Conservation (phyloP, 2,888 invertebrate species). For the Drosophila algonquin region DNA sequence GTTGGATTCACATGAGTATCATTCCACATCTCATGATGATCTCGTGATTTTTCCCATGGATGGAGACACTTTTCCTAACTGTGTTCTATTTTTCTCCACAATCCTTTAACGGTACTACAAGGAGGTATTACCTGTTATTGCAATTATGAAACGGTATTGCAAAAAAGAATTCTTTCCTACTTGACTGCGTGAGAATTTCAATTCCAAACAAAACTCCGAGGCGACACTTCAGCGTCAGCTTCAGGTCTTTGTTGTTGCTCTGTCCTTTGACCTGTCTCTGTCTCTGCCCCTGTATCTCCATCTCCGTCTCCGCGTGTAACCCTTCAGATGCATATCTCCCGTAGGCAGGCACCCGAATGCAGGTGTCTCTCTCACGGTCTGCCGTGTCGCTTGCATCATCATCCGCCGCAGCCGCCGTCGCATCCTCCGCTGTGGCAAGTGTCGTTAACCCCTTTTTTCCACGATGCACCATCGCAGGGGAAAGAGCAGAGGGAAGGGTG, state of each 20-base stretch:
- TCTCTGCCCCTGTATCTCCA: no score
- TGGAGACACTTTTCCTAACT: conserved; percentile 28
- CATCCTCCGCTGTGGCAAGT: conserved; percentile 41
- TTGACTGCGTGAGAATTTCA: conserved; percentile 76
- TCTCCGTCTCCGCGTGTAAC: conserved; percentile 8
- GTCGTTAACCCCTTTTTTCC: conserved; percentile 60
- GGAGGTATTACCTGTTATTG: conserved; percentile 34
- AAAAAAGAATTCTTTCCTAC: conserved; percentile 41
- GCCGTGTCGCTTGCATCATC: conserved; percentile 30
- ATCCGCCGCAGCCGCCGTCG: no score
- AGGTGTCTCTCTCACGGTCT: conserved; percentile 65
- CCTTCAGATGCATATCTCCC: conserved; percentile 52
- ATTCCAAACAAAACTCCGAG: conserved; percentile 1
- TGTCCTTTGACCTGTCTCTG: conserved; percentile 52
- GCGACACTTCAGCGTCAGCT: conserved; percentile 25
- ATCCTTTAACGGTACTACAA: conserved; percentile 36
- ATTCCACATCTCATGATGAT: background rate
- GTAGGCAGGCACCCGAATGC: conserved; percentile 45
- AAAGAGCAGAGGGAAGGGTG: background rate
- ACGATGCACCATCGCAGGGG: background rate
- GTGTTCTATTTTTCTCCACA: conserved; percentile 21
- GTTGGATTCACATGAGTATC: conserved; percentile 39
- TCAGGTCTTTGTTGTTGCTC: conserved; percentile 2
- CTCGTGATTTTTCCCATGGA: conserved; percentile 1
- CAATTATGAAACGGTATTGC: conserved; percentile 73